Conservation (phyloP, 2,113 vertebrate species). For the Mus spicilegus region DNA sequence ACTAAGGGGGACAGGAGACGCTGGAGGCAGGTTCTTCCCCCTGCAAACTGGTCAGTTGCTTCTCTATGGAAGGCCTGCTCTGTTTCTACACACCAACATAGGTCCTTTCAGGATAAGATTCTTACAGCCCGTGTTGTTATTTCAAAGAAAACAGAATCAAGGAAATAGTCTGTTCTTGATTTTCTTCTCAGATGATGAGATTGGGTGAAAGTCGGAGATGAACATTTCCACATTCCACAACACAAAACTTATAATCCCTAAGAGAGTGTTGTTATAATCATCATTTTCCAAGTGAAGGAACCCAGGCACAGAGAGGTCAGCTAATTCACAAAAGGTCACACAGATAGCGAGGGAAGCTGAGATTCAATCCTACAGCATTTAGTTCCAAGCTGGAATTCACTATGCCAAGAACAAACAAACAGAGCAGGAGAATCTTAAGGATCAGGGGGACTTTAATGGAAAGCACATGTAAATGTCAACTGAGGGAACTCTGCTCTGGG, state of each 20-base stretch:
- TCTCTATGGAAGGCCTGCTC: background rate
- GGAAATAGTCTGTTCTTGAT: background rate
- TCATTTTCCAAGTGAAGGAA: conserved; percentile 2
- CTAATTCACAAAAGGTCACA: background rate
- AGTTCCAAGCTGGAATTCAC: conserved; percentile 6
- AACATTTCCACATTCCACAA: background rate
- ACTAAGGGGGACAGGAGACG: background rate
- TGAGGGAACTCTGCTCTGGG: conserved; percentile 3
- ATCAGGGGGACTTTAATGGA: background rate
- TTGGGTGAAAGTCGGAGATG: background rate
- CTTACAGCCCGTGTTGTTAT: background rate
- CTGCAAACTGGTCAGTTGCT: background rate
- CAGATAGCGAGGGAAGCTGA: background rate
- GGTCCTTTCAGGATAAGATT: background rate
- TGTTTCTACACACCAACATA: background rate
- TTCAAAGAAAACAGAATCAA: conserved; percentile 62
- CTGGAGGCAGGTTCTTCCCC: background rate
- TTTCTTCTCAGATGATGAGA: conserved; percentile 17
- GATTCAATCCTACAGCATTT: background rate
- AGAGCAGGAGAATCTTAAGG: conserved; percentile 17
- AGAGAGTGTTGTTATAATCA: conserved; percentile 20
- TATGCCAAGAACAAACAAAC: conserved; percentile 31
- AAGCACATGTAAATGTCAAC: background rate
- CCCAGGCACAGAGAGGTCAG: background rate
- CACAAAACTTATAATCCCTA: conserved; percentile 22